Percentiles rank a stretch among this genome's conserved stretches.
These are phyloP conservation scores for Pinctada fucata DNA, from an alignment of 2,888 invertebrate species.

Conservation along the genomic window DNA sequence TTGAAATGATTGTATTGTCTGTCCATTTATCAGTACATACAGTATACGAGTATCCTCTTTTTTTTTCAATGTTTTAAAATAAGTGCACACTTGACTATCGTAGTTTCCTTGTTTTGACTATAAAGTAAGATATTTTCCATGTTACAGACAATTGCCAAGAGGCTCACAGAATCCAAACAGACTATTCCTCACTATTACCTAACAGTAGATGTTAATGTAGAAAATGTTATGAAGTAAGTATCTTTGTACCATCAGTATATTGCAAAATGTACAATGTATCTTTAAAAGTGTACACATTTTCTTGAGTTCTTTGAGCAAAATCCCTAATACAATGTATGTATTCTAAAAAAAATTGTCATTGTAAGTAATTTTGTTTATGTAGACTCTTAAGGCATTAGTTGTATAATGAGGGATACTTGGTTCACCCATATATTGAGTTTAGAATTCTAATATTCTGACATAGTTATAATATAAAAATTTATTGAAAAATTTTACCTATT, in stretches of 20 bases:
- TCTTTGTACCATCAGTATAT: not conserved
- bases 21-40: not conserved
- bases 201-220: slow-evolving; percentile 90
- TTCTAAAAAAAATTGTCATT: too few species aligned
- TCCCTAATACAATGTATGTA: too few species aligned
- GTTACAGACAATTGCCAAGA: slow-evolving; percentile 87
- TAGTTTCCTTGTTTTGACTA: not conserved
- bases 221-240: slow-evolving; percentile 82
- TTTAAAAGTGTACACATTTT: not conserved
- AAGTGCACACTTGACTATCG: too few species aligned
- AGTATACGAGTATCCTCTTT: too few species aligned
- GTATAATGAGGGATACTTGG: too few species aligned
- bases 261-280: slow-evolving; percentile 13
- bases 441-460: too few species aligned
- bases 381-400: too few species aligned
- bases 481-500: too few species aligned
- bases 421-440: too few species aligned
- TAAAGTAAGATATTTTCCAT: not conserved
- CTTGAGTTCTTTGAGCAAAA: too few species aligned
- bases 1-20: not conserved
- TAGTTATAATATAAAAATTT: too few species aligned
- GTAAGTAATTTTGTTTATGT: too few species aligned
- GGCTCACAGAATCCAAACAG: slow-evolving; percentile 91
- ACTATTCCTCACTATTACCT: slow-evolving; percentile 98
- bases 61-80: not conserved